Evolutionary conservation across 1,140 invertebrate genomes (phyloP), one percentile per base, ranked within the genome.

Genomic region (Drosophila kanapiae): DNA sequence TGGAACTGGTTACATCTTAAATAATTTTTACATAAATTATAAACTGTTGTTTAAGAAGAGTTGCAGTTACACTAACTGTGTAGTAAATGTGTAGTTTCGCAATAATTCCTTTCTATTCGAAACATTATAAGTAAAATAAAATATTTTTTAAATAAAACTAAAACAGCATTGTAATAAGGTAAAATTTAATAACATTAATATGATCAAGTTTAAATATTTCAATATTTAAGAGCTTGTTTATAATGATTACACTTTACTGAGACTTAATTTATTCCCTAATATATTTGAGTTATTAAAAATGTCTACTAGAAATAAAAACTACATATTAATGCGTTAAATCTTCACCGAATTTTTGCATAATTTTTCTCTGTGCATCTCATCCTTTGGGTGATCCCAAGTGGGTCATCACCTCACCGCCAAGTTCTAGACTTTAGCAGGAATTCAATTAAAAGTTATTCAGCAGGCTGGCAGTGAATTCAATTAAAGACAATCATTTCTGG

Each of bases 401-500:
- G 83, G 83, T 86, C 83, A 85, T 75, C 76, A 57, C 14, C 31
- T 47, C 53, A 68, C 56, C 54, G 14, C 31, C 18, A 75, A 75
- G 60, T 48, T 60, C 47, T 65, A 51, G 72, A 42, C 62, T 80
- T 84, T 74, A 78, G 51, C 75, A 33, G 63, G 75, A 77, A 78
- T 78, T 78, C 75, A 78, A 78, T 78, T 78, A 78, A 78, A 78
- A 78, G 23, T 68, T 51, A 78, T 54, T 69, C 74, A 43, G 49
- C 74, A 43, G 49, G 27, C 56, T 14, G 54, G 61, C 82, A 18
- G 56, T 29, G 63, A 84, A 87, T 84, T 87, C 80, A 84, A 88
- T 87, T 87, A 86, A 80, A 59, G 59, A 61, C 65, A 80, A 90
- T 90, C 65, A 84, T 78, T 88, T 74, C 43, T 9, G 56, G 54